Conservation (phyloP, 2,797 vertebrate species). For the Todus mexicanus region DNA sequence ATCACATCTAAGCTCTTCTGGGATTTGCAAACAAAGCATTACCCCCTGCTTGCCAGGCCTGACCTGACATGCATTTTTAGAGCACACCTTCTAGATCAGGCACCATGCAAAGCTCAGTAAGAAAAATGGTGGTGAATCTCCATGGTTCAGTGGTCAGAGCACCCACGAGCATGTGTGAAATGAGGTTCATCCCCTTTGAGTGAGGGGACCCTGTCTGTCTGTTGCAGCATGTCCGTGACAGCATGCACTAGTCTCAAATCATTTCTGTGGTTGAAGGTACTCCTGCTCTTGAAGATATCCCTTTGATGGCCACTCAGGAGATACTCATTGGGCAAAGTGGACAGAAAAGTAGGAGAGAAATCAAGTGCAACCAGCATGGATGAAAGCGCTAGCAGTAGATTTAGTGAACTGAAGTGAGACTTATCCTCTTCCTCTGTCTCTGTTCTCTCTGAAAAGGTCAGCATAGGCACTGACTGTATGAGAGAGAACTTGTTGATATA, state of each 20-base stretch:
- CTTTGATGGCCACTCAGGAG: neutral
- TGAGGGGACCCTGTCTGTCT: neutral
- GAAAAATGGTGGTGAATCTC: neutral
- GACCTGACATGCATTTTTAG: conserved; percentile 40
- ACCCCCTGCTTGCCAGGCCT: neutral
- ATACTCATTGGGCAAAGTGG: neutral
- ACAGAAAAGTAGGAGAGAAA: neutral
- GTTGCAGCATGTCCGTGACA: too few relatives aligned
- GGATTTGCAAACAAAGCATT: conserved; percentile 35
- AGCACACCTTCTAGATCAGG: neutral
- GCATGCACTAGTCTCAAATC: neutral
- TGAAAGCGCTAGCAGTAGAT: neutral
- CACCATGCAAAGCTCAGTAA: neutral
- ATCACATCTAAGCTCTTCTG: conserved; percentile 32
- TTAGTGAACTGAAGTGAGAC: neutral
- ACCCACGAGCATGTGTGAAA: neutral
- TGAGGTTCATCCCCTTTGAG: neutral
- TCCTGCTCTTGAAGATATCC: neutral
- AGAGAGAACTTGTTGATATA: neutral
- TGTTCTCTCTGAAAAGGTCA: neutral
- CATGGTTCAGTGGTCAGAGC: neutral
- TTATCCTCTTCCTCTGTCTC: neutral
- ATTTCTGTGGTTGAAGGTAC: neutral
- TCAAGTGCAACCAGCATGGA: neutral
- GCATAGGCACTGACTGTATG: neutral